Evolutionary conservation across 2,888 invertebrate species (phyloP).

Genomic region (Malthinus seriepunctatus): DNA sequence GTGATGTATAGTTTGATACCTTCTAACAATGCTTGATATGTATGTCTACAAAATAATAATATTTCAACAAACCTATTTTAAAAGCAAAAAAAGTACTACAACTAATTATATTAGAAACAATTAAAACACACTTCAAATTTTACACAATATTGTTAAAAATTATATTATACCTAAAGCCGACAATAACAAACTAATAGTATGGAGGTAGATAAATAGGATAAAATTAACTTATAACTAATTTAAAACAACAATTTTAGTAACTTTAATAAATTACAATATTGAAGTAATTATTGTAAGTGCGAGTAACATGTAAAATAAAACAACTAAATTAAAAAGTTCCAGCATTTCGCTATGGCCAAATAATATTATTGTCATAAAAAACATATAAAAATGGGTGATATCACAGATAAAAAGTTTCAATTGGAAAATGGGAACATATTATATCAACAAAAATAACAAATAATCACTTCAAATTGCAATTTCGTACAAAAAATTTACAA

Average conservation of each 20-base stretch:
- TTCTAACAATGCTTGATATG: constrained; percentile 25
- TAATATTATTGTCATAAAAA: not conserved
- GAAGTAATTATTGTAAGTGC: constrained; percentile 17
- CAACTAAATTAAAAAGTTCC: not conserved
- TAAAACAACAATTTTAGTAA: constrained; percentile 4
- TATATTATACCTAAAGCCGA: constrained; percentile 16
- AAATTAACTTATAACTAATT: constrained; percentile 11
- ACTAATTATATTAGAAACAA: constrained; percentile 23
- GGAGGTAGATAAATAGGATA: constrained; percentile 31
- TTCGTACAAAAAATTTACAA: not conserved
- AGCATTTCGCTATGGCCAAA: not conserved
- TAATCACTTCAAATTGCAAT: constrained; percentile 1
- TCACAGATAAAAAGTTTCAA: constrained; percentile 2
- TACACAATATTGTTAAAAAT: constrained; percentile 8
- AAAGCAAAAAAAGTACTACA: constrained; percentile 13
- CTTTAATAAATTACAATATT: constrained; percentile 8
- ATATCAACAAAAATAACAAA: constrained; percentile 1
- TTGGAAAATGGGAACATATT: constrained; percentile 1
- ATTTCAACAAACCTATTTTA: constrained; percentile 21
- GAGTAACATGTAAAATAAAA: not conserved
- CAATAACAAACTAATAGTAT: constrained; percentile 20
- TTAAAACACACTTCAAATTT: constrained; percentile 11
- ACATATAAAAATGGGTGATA: not conserved
- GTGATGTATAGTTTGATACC: constrained; percentile 16
- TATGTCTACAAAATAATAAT: constrained; percentile 20